These are phyloP conservation scores for Xiphophorus birchmanni DNA, from an alignment of 2,797 vertebrate species.

Conservation along the genomic window DNA sequence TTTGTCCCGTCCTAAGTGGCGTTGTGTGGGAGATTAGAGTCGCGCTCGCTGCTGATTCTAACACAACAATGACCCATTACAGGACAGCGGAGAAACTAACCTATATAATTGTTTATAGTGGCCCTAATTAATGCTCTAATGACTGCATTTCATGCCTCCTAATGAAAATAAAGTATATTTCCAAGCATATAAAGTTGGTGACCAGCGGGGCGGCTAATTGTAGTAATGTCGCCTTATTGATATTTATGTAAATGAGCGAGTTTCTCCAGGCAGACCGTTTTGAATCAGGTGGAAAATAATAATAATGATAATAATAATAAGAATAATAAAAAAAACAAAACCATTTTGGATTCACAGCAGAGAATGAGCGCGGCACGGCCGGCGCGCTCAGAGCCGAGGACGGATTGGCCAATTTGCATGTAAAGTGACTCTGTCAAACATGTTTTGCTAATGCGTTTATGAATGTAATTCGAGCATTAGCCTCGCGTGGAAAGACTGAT, in stretches of 20 bases:
- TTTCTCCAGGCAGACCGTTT: constrained; percentile 68
- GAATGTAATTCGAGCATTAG: constrained; percentile 59
- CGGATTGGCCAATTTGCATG: constrained; percentile 65
- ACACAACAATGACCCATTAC: constrained; percentile 75
- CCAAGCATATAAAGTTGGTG: constrained; percentile 81
- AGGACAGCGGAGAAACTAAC: constrained; percentile 73
- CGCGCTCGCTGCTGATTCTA: constrained; percentile 53
- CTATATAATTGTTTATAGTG: constrained; percentile 82
- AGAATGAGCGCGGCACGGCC: constrained; percentile 54
- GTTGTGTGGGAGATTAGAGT: constrained; percentile 58
- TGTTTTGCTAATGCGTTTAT: constrained; percentile 68
- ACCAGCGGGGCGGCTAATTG: constrained; percentile 79
- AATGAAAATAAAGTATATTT: constrained; percentile 86
- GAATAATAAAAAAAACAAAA: constrained; percentile 5
- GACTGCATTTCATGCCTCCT: constrained; percentile 81
- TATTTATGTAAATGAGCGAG: constrained; percentile 82
- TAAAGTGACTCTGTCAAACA: constrained; percentile 68
- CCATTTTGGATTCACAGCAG: constrained; percentile 51
- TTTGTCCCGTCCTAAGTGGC: constrained; percentile 39
- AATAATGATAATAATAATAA: too few relatives aligned
- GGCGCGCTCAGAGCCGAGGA: constrained; percentile 42
- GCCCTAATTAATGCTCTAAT: constrained; percentile 81
- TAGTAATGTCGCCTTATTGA: constrained; percentile 80
- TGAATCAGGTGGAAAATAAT: constrained; percentile 55
- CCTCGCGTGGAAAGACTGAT: constrained; percentile 41